Conservation (phyloP, 2,113 vertebrate species). For the Sinocyclocheilus grahami region DNA sequence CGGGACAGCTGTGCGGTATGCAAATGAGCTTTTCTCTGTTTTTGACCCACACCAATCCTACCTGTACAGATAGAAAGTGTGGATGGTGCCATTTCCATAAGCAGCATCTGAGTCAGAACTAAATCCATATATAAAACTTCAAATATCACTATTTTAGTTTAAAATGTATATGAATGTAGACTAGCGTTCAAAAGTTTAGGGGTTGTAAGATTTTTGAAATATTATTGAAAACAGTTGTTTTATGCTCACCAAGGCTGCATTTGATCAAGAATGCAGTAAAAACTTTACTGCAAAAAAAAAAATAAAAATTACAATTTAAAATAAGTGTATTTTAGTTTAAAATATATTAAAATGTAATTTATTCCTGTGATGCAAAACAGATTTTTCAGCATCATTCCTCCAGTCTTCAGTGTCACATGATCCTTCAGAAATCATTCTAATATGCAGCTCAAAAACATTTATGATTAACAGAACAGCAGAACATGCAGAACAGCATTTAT, state of each 20-base stretch:
- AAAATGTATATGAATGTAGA: neutral
- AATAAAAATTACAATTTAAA: neutral
- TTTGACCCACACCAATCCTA: neutral
- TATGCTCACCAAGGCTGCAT: neutral
- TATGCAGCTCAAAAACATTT: neutral
- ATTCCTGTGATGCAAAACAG: neutral
- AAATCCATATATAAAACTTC: neutral
- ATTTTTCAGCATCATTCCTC: neutral
- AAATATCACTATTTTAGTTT: neutral
- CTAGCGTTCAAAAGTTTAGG: neutral
- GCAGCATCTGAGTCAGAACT: neutral
- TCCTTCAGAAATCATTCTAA: neutral
- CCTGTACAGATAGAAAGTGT: neutral
- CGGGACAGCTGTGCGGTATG: conserved; percentile 99
- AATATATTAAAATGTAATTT: neutral
- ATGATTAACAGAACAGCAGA: neutral
- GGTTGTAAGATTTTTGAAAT: neutral
- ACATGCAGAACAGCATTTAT: neutral
- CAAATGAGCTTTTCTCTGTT: conserved; percentile 55
- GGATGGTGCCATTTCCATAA: neutral
- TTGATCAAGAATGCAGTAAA: neutral
- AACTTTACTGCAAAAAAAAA: neutral
- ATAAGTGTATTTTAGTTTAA: neutral
- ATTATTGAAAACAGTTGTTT: neutral
- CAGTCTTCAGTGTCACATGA: neutral